Percentiles rank a stretch among this genome's conserved stretches.
Evolutionary conservation across 30 jellyfish, hydroid and myxozoan genomes (phyloP).

Genomic region (Calvadosia cruxmelitensis): DNA sequence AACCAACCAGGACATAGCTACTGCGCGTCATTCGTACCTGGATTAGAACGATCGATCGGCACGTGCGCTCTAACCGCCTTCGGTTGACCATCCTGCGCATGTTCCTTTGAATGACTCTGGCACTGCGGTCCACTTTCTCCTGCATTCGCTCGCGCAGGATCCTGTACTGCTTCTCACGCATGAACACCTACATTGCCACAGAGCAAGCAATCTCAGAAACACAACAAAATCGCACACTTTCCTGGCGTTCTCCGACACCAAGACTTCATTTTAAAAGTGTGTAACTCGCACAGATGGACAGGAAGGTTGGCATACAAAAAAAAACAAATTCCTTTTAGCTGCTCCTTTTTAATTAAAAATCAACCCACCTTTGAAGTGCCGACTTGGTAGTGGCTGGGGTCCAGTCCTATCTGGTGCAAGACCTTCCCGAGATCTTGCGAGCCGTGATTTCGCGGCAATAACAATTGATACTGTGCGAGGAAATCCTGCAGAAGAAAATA

Average conservation of each 20-base stretch:
- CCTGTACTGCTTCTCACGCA: constrained; percentile 92
- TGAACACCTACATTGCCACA: constrained; percentile 73
- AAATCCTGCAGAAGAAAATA: constrained; percentile 46
- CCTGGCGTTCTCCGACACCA: no score
- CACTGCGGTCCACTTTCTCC: constrained; percentile 49
- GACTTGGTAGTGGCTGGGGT: constrained; percentile 87
- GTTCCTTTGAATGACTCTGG: constrained; percentile 54
- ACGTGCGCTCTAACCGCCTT: constrained; percentile 16
- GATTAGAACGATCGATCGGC: constrained; percentile 38
- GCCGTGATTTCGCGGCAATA: constrained; percentile 54
- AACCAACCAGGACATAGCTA: neutral
- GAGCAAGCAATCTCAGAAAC: no score
- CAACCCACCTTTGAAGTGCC: constrained; percentile 78
- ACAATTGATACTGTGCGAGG: constrained; percentile 60
- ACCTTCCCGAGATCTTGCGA: constrained; percentile 1
- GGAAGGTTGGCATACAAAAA: no score
- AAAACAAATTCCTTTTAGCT: no score
- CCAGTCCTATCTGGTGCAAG: constrained; percentile 53
- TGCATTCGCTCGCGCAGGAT: constrained; percentile 56
- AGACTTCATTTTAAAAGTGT: no score
- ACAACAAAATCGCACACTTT: no score
- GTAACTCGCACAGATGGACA: no score
- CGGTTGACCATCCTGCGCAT: constrained; percentile 40
- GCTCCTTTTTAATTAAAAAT: no score
- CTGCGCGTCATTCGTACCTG: no score